Percentiles rank a stretch among this genome's conserved stretches.
phyloP scores from a whole-genome alignment of 2,797 vertebrate genomes.

The Botia almorhae region DNA sequence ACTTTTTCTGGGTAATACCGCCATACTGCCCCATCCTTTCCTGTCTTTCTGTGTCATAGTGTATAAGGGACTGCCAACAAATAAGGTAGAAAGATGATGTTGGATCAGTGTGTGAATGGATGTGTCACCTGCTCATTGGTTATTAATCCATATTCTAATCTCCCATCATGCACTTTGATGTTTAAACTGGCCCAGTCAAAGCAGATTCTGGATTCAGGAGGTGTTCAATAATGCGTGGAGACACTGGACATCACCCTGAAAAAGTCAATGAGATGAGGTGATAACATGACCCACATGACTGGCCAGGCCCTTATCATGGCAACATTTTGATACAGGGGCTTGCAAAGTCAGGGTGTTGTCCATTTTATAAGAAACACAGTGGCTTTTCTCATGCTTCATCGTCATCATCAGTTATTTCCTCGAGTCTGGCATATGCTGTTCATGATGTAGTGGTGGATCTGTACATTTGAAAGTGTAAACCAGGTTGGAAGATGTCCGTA shows the following conservation, averaged over 20 bases:
- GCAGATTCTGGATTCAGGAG: not conserved
- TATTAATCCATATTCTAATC: conserved; percentile 1
- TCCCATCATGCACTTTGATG: conserved; percentile 46
- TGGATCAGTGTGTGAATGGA: not conserved
- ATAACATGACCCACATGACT: conserved; percentile 2
- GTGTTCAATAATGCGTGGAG: not conserved
- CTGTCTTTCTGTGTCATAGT: conserved; percentile 18
- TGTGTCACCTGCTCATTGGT: not conserved
- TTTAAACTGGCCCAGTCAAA: conserved; percentile 31
- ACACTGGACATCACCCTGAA: not conserved
- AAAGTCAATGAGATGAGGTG: not conserved
- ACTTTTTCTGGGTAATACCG: conserved; percentile 9
- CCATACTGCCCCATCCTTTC: conserved; percentile 14
- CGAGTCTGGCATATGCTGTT: conserved; percentile 26
- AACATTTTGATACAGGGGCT: not conserved
- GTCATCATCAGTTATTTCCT: conserved; percentile 12
- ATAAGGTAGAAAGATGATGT: not conserved
- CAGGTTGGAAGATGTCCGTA: conserved; percentile 5
- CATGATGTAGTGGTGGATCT: conserved; percentile 40
- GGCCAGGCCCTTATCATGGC: conserved; percentile 3
- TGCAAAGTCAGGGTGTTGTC: not conserved
- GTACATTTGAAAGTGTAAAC: conserved; percentile 18
- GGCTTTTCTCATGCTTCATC: conserved; percentile 48
- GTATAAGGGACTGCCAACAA: not conserved
- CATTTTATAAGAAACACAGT: conserved; percentile 38